Conservation (phyloP, 2,888 invertebrate genomes). For the Rhopalosiphum nymphaeae region DNA sequence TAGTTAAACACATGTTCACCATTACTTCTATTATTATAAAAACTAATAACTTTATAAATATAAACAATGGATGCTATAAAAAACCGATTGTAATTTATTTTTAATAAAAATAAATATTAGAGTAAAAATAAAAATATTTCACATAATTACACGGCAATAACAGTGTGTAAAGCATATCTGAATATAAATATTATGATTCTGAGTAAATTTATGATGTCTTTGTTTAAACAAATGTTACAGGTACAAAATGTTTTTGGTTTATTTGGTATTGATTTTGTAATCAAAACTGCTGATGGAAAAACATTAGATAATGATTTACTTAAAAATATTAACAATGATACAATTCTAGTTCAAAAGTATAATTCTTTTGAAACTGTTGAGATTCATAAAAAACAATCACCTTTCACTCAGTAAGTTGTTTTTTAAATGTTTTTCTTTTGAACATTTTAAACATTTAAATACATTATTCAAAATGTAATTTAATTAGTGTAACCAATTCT, state of each 20-base stretch:
- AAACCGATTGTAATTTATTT: not conserved
- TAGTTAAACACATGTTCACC: not conserved
- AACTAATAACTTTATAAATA: not conserved
- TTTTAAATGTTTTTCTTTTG: not conserved
- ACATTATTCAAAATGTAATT: not conserved
- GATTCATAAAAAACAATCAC: slow-evolving; percentile 13
- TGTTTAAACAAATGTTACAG: slow-evolving; percentile 14
- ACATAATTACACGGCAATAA: not conserved
- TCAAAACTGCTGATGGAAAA: slow-evolving; percentile 44
- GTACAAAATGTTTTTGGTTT: slow-evolving; percentile 52
- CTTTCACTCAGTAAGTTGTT: slow-evolving; percentile 32
- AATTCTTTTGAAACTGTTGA: not conserved
- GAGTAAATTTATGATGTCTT: not conserved
- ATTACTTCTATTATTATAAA: not conserved
- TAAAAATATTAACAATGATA: slow-evolving; percentile 21
- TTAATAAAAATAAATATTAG: not conserved
- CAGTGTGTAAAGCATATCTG: not conserved
- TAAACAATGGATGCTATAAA: not conserved
- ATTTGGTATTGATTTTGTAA: slow-evolving; percentile 45
- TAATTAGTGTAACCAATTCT: not conserved
- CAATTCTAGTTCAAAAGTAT: slow-evolving; percentile 54
- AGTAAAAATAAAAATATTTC: not conserved
- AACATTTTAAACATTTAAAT: not conserved
- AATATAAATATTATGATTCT: not conserved
- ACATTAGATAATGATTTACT: slow-evolving; percentile 36